Base-by-base conservation (phyloP, 2,797 vertebrate genomes). In the Cheirogaleus major region DNA sequence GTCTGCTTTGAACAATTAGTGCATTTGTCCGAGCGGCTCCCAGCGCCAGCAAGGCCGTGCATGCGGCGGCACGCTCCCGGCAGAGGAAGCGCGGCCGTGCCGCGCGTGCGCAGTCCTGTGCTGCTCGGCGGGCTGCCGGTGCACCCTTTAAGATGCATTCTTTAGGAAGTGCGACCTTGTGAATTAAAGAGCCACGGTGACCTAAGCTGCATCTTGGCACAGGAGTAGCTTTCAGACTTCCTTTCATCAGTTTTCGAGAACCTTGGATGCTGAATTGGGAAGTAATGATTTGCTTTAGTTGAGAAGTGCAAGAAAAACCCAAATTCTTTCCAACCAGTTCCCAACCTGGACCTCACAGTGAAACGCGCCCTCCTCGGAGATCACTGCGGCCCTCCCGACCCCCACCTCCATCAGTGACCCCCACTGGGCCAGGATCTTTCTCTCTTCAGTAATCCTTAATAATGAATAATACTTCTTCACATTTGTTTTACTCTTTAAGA, bases 1-100 rank as follows among this genome's bases (percentile, higher is more conserved):
- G 98, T 98, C 97, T 98, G 95, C 97, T 96, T 92, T 89, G 95
- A 95, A 80, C 97, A 98, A 79, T 98, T 96, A 72, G 35, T 85
- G 72, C 59, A 2, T 92, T 92, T 98, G 97, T 97, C 95, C 93
- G 93, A 96, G 90, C 67, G 0, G 38, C 67, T 91, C 65, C 4
- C 78, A 70, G 92, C 25, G 63, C 73, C 45, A 84, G 93, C 59
- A 18, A 48, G 72, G 67, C 86, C 43, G 0, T 90, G 80, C 98
- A 57, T 72, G 98, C 94, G n/a, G 70, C 90, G 95, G 92, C 98
- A 91, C 55, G 97, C 61, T 98, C 90, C 65, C 80, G 5, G 0
- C 72, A 83, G 90, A 48, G 65, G 61, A 50, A 35, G 45, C 13
- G 12, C 67, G 1, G 2, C 85, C 45, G 30, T 69, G 10, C 48